Evolutionary conservation across 2,888 invertebrate genomes (phyloP), one percentile per base, ranked within the genome.

Genomic region (Pristionchus entomophagus): DNA sequence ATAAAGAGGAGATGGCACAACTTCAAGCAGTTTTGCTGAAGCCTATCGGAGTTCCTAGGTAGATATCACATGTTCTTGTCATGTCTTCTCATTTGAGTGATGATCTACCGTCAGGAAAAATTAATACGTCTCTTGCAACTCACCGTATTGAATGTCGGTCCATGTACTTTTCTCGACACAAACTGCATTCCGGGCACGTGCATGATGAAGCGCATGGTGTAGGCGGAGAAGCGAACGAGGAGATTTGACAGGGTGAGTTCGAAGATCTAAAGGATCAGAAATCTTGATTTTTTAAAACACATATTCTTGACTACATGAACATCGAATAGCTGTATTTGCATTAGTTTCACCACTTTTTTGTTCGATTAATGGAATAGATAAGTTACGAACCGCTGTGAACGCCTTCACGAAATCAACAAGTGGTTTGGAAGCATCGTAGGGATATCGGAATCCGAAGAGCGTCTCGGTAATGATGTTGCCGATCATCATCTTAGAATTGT

Each of bases 361-460:
- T n/a, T n/a, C n/a, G n/a, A n/a, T n/a, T n/a, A n/a, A n/a, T n/a
- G n/a, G n/a, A n/a, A n/a, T n/a, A n/a, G n/a, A n/a, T n/a, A n/a
- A n/a, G n/a, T n/a, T n/a, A 73, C 73, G 6, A 22, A 45, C 73
- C n/a, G 26, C 8, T 22, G 41, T 14, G 26, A 73, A 45, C 0
- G 73, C 73, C 8, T 22, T 14, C 12, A 41, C 41, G 41, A 73
- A 73, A n/a, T 73, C 41, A 12, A 73, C 41, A 2, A 73, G 6
- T 26, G 73, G 41, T 14, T 73, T 8, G 73, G 41, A 26, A 12
- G 41, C 41, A 1, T 73, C 73, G 41, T 26, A n/a, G 10, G 73
- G 8, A 45, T 73, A 73, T 22, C 73, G 41, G 41, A 73, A 73
- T 26, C 73, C 73, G 45, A 73, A 73, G 73, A 73, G 73, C 32